These are phyloP conservation scores for Lytechinus pictus DNA, from an alignment of 35 echinoderm and acorn worm species.

Conservation along the genomic window DNA sequence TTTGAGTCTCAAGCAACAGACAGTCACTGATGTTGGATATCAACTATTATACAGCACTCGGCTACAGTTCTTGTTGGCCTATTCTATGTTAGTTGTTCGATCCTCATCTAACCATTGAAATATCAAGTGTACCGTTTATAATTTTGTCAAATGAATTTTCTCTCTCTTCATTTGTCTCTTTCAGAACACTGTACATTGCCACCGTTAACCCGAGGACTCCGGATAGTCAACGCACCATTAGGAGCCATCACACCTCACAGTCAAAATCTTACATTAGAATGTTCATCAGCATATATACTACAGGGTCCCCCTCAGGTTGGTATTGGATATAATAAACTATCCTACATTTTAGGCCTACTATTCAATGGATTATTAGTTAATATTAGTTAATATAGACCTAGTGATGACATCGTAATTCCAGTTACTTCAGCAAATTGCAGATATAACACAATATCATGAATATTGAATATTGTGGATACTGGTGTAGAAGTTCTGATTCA, in stretches of 20 bases:
- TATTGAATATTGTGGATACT: too few species aligned
- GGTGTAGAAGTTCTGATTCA: too few species aligned
- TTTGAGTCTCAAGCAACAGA: neutral
- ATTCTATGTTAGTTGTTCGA: neutral
- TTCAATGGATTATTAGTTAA: too few species aligned
- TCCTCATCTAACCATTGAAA: neutral
- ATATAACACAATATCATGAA: too few species aligned
- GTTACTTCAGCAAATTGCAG: too few species aligned
- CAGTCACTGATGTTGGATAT: neutral
- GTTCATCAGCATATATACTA: slow-evolving; percentile 30
- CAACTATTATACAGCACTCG: neutral
- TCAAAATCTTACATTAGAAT: slow-evolving; percentile 26
- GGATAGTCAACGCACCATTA: neutral
- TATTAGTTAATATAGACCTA: too few species aligned
- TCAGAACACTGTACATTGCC: slow-evolving; percentile 35
- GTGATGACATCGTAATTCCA: too few species aligned
- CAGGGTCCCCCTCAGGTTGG: neutral
- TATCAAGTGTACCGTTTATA: neutral
- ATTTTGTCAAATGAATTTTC: too few species aligned
- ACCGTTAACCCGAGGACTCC: slow-evolving; percentile 16
- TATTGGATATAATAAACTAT: too few species aligned
- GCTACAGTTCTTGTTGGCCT: neutral
- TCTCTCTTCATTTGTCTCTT: neutral
- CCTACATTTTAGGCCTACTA: too few species aligned
- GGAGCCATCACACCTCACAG: neutral